phyloP scores from a whole-genome alignment of 2,888 invertebrate genomes.

The Drosophila villosipedis region DNA sequence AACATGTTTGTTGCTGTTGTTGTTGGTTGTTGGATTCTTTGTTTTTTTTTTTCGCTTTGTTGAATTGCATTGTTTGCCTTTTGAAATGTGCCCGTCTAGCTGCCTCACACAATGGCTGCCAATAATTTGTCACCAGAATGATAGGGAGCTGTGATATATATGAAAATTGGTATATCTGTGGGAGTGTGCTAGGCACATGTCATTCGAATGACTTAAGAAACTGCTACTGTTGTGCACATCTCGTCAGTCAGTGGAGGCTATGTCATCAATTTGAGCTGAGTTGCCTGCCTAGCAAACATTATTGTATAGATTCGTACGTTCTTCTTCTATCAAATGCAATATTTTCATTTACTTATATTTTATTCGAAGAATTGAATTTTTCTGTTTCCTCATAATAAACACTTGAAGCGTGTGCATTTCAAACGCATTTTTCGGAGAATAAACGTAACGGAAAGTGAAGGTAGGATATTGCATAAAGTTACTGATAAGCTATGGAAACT shows the following conservation, averaged over 20 bases:
- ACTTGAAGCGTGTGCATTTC: constrained; percentile 14
- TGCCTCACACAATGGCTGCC: constrained; percentile 38
- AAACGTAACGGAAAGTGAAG: not conserved
- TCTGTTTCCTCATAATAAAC: constrained; percentile 12
- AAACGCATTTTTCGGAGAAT: not conserved
- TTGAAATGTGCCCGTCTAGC: constrained; percentile 65
- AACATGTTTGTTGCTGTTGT: constrained; percentile 52
- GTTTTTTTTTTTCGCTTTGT: constrained; percentile 49
- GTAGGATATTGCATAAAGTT: not conserved
- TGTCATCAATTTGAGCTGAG: constrained; percentile 69
- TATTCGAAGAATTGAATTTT: not conserved
- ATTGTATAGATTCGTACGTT: constrained; percentile 28
- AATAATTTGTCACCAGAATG: constrained; percentile 67
- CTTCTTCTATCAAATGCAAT: constrained; percentile 33
- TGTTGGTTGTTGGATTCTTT: constrained; percentile 2
- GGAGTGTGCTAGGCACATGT: constrained; percentile 45
- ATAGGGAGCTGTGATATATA: constrained; percentile 28
- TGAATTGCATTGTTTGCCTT: constrained; percentile 70
- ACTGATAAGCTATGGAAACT: not conserved
- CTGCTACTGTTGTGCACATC: constrained; percentile 40
- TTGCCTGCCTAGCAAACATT: constrained; percentile 31
- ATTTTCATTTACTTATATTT: constrained; percentile 18
- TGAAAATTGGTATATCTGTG: constrained; percentile 15
- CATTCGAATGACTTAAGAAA: constrained; percentile 65
- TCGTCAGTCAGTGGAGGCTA: constrained; percentile 11